Conservation (phyloP, 2,113 vertebrate genomes). For the Cepphus grylle region DNA sequence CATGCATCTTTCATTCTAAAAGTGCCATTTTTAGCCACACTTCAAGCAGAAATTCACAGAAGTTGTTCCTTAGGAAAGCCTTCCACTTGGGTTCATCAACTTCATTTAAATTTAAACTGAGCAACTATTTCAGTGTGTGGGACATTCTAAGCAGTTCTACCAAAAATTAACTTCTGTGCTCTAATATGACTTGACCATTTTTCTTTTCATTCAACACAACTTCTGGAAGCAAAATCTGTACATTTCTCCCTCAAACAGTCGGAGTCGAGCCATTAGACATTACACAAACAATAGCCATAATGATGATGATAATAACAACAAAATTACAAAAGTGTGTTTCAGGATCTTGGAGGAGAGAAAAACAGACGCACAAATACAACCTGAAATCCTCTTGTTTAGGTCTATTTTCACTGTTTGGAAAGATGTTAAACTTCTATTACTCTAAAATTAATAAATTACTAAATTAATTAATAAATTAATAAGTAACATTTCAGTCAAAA, state of each 20-base stretch:
- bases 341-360: not conserved
- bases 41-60: not conserved
- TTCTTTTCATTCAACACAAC: not conserved
- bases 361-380: not conserved
- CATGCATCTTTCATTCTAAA: not conserved
- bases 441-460: not conserved
- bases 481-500: conserved; percentile 10
- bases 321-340: not conserved
- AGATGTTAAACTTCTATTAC: not conserved
- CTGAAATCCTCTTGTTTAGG: not conserved
- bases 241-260: not conserved
- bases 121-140: not conserved
- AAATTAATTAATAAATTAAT: not conserved
- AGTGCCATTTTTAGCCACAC: not conserved
- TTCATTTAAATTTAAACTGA: not conserved
- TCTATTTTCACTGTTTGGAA: not conserved
- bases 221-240: not conserved
- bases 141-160: not conserved
- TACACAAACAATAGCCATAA: not conserved
- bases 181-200: not conserved
- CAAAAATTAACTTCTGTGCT: not conserved
- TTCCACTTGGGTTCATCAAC: not conserved
- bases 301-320: not conserved
- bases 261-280: not conserved
- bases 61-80: not conserved